Base-by-base conservation (phyloP, 2,113 vertebrate species). In the Lates calcarifer region DNA sequence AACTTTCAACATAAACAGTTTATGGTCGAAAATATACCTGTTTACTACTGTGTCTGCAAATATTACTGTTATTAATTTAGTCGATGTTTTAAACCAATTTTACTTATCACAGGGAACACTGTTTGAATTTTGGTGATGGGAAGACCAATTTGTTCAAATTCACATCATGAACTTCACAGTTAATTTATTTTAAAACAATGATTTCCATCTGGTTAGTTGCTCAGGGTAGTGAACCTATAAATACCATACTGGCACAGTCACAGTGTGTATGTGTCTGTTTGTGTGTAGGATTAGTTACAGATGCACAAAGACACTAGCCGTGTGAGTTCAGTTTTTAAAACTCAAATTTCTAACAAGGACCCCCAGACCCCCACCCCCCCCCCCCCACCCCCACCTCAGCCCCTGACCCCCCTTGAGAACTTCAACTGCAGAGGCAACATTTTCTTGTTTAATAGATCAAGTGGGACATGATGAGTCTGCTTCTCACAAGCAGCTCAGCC, bases 181-280 rank as follows among this genome's bases (percentile, higher is more conserved):
- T 26, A 18, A 26, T 83, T 60, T 61, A 18, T 39, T 61, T 55
- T 10, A 35, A 24, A 60, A 74, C 33, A 39, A 53, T 14, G 3
- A 67, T 58, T 56, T 39, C 29, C 31, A 11, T 55, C 17, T 55
- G 17, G 26, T 66, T 20, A 24, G 31, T n/a, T 24, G 29, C 3
- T 24, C 15, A 22, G 24, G 17, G 7, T 13, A 24, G n/a, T 49
- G 6, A 4, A 67, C 9, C 56, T 56, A 66, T 68, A 55, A 71
- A 76, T 79, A 47, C 26, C 29, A 47, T 6, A n/a, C 31, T 49
- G 37, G 17, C 18, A 15, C 18, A 53, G 64, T 5, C 18, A 15
- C 18, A 53, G 64, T 5, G 13, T 55, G n/a, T 56, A 58, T 18
- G 41, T 37, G 33, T 74, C 33, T 78, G 29, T 66, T 28, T 81